These are phyloP conservation scores for Petroica traversi DNA, from an alignment of 2,113 vertebrate genomes.

Conservation along the genomic window DNA sequence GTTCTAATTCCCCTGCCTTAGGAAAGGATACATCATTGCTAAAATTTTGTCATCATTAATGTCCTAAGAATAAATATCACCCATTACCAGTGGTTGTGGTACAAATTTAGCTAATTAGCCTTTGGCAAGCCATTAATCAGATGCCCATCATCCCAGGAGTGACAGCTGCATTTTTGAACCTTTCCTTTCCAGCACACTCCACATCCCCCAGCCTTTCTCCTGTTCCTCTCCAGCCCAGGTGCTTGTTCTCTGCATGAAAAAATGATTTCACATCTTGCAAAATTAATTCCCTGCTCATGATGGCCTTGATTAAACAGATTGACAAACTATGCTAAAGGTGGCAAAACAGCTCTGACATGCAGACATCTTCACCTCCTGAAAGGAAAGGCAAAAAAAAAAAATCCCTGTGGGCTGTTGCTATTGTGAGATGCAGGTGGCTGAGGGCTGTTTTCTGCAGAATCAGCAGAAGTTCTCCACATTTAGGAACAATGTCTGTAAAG, in stretches of 20 bases:
- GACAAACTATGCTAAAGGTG: not conserved
- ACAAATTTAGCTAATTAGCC: not conserved
- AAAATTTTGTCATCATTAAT: not conserved
- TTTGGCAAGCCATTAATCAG: not conserved
- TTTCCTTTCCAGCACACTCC: not conserved
- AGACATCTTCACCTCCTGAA: not conserved
- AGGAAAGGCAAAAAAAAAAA: not conserved
- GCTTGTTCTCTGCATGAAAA: not conserved
- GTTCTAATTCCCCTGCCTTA: not conserved
- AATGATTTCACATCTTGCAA: not conserved
- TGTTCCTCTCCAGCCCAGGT: not conserved
- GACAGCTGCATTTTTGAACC: not conserved
- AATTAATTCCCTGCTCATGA: slow-evolving; percentile 23
- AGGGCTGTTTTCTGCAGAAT: not conserved
- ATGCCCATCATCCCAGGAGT: not conserved
- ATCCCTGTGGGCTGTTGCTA: not conserved
- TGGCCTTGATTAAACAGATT: slow-evolving; percentile 16
- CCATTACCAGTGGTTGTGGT: not conserved
- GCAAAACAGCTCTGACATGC: not conserved
- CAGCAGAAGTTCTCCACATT: not conserved
- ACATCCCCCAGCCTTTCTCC: not conserved
- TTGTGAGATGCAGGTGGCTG: not conserved
- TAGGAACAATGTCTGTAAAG: not conserved
- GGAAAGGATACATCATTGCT: not conserved
- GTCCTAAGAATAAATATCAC: not conserved